Base-by-base conservation (phyloP, 1,140 invertebrate species). In the Telenomus remus region DNA sequence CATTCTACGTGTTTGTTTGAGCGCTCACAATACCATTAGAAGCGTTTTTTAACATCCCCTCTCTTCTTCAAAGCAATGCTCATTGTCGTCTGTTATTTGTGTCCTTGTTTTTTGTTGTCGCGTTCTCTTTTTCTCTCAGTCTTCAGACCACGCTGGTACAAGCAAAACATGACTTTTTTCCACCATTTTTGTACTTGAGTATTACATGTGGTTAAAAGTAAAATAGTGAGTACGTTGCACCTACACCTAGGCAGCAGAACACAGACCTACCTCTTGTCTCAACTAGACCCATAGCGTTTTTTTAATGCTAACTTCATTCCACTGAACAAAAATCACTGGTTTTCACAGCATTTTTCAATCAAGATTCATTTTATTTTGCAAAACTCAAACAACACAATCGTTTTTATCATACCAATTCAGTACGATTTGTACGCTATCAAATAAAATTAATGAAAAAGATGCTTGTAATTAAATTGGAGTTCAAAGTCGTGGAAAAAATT, bases 1-100 rank as follows among this genome's bases (percentile, higher is more conserved):
- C 80, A 83, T 82, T 81, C 63, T 72, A 61, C 60, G 72, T 81
- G 78, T 83, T 82, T 80, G 78, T 82, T 82, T 82, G 73, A 83
- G 79, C 70, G 75, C 65, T 39, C 49, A 81, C 80, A 82, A 82
- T 82, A 79, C 76, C 80, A 82, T 83, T 82, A 82, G 66, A 70
- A 81, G 73, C 66, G 71, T 76, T 78, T 82, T 82, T 77, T 73
- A 76, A 47, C 51, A 51, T 57, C 66, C 56, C 70, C 16, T 51
- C 16, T 51, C 63, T 60, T 15, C 64, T 19, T 56, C 54, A 47
- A 46, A 63, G 51, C 59, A 53, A 75, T 74, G 54, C 54, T 68
- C 65, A 61, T 68, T 70, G 69, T 71, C 78, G 79, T 75, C 75
- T 68, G 39, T 57, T 50, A 53, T 60, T 56, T 34, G 39, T 47